Conservation (phyloP, 2,113 vertebrate genomes). For the Hylia prasina region DNA sequence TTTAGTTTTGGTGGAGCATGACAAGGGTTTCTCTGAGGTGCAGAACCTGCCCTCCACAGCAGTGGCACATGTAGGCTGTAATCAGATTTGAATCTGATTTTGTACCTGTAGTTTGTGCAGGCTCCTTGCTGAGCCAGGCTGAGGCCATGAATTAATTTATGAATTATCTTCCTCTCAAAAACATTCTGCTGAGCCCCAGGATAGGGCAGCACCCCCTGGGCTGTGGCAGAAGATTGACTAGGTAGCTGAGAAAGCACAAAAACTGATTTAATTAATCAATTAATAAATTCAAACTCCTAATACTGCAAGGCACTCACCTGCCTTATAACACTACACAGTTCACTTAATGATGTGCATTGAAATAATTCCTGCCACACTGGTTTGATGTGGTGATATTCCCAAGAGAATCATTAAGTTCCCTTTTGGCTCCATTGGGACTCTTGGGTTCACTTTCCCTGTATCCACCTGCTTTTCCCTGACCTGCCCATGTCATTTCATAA, state of each 20-base stretch:
- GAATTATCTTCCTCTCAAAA: neutral
- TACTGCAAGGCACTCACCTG: neutral
- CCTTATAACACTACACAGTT: neutral
- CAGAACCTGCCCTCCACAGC: neutral
- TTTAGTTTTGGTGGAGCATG: neutral
- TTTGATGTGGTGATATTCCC: neutral
- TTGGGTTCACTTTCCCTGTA: neutral
- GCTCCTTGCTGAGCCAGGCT: neutral
- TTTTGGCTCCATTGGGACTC: neutral
- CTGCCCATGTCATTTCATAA: neutral
- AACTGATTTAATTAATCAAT: neutral
- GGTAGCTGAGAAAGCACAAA: neutral
- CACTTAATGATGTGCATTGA: neutral
- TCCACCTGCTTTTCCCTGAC: neutral
- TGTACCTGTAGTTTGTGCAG: neutral
- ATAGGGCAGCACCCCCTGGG: rapidly evolving
- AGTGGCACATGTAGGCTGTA: neutral
- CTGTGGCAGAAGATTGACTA: neutral
- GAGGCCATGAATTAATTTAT: neutral
- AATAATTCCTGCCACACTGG: neutral
- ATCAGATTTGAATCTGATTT: neutral
- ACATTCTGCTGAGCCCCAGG: neutral
- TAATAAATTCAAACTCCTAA: neutral
- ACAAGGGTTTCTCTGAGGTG: neutral
- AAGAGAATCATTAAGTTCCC: neutral